Base-by-base conservation (phyloP, 2,888 invertebrate genomes). In the Eupithecia subumbrata region DNA sequence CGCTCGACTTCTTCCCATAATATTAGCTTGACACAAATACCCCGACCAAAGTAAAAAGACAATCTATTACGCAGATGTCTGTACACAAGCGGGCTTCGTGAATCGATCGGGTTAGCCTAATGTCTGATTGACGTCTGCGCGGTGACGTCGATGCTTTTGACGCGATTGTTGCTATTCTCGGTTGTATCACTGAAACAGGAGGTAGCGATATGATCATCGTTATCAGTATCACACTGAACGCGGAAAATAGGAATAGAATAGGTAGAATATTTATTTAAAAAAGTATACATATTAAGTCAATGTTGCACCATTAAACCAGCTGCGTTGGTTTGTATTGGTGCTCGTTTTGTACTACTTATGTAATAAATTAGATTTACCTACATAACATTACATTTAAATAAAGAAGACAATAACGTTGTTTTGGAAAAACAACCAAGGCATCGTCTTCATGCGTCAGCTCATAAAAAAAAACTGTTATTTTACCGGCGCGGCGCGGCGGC, bases 91-190 rank as follows among this genome's bases (percentile, higher is more conserved):
- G 45, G 30, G 5, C 67, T 48, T 74, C 34, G 63, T 16, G 68
- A 69, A 30, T 75, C 63, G 18, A 70, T 16, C 25, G 69, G 68
- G 70, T 71, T 69, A 69, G 30, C 2, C 3, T 34, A n/a, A 72
- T 25, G 78, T 74, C 76, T 67, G 34, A 14, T 40, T 78, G 78
- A 76, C 81, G 64, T 71, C 43, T 25, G 16, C 18, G 69, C 63
- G 71, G 68, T 80, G 81, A 81, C 81, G 80, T 80, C 67, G 76
- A 69, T 60, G 22, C 8, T 64, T 67, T 72, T 80, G 81, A 81
- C 78, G 73, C 74, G 71, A 56, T 40, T 37, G 30, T 22, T 34
- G 71, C n/a, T 43, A 75, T 72, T 73, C 73, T 69, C 71, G 22
- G 22, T 25, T 25, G 52, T 56, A 22, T 56, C 1, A 11, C 22